Base-by-base conservation (phyloP, 2,888 invertebrate species). In the Mimumesa dahlbomi region DNA sequence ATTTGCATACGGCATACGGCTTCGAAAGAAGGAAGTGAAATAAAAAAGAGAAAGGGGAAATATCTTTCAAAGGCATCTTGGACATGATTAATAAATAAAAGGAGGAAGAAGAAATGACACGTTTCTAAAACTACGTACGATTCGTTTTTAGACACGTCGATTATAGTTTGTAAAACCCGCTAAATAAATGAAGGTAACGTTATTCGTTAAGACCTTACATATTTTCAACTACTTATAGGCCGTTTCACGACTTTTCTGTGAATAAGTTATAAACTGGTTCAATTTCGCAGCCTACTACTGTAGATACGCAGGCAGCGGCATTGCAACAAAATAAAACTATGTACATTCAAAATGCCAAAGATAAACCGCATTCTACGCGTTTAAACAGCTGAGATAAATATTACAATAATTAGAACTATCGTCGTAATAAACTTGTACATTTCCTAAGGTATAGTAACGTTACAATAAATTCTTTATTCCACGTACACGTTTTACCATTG, bases 391-490 rank as follows among this genome's bases (percentile, higher is more conserved):
- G 75, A 72, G 59, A 63, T 61, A 56, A 73, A 48, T 42, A 58
- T 59, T 65, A 58, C 54, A 58, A 42, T 66, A 73, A 73, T 52
- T 68, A 70, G 50, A 74, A 57, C 64, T 61, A 38, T 71, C 64
- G 57, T 52, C 62, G 71, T 58, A 40, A 42, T 58, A n/a, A n/a
- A 77, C 64, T 53, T 81, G 82, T 81, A 81, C 61, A 79, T 74
- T 79, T 79, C 67, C 63, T 70, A 71, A 74, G 31, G 18, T 53
- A 73, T 73, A 73, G 64, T 48, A 63, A 81, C 66, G 71, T 79
- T 77, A 75, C 42, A 81, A 81, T 82, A 81, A 81, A 81, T 68
- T 77, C 82, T 82, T 72, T 80, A 80, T 80, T 82, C 76, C 72
- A 72, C 53, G 45, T 65, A 64, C 29, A 43, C 18, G 36, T 49